Conservation (phyloP, 2,888 invertebrate genomes). For the Aplocera efformata region DNA sequence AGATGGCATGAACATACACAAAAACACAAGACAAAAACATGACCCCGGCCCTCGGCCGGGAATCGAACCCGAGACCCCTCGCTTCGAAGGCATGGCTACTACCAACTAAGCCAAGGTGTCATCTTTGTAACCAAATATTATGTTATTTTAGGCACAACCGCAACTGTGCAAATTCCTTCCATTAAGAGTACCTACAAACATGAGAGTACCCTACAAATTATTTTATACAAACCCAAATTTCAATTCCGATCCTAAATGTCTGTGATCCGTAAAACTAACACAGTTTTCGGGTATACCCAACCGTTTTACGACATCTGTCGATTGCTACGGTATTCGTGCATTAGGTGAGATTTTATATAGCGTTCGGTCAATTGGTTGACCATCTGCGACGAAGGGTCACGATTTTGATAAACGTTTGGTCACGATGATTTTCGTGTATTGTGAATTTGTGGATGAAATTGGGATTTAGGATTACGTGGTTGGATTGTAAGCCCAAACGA, state of each 20-base stretch:
- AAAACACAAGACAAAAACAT: too few relatives aligned
- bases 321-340: constrained; percentile 33
- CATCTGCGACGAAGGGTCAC: constrained; percentile 58
- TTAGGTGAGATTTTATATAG: constrained; percentile 63
- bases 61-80: too few relatives aligned
- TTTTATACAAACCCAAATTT: constrained; percentile 12
- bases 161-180: too few relatives aligned
- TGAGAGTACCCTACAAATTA: constrained; percentile 5
- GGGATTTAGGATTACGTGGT: not conserved
- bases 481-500: too few relatives aligned
- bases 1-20: too few relatives aligned
- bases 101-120: too few relatives aligned
- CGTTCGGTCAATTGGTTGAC: constrained; percentile 66
- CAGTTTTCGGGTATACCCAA: constrained; percentile 8
- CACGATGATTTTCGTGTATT: constrained; percentile 40
- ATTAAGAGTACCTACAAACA: too few relatives aligned
- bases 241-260: constrained; percentile 7
- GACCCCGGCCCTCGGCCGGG: too few relatives aligned
- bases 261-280: constrained; percentile 19
- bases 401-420: constrained; percentile 47
- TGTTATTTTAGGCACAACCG: too few relatives aligned
- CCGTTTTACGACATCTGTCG: constrained; percentile 20
- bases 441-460: constrained; percentile 11
- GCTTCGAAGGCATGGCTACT: too few relatives aligned
- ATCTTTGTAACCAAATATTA: constrained; percentile 8